Percentiles rank a stretch among this genome's conserved stretches.
These are phyloP conservation scores for Florisuga fusca DNA, from an alignment of 2,797 vertebrate species.

Conservation along the genomic window DNA sequence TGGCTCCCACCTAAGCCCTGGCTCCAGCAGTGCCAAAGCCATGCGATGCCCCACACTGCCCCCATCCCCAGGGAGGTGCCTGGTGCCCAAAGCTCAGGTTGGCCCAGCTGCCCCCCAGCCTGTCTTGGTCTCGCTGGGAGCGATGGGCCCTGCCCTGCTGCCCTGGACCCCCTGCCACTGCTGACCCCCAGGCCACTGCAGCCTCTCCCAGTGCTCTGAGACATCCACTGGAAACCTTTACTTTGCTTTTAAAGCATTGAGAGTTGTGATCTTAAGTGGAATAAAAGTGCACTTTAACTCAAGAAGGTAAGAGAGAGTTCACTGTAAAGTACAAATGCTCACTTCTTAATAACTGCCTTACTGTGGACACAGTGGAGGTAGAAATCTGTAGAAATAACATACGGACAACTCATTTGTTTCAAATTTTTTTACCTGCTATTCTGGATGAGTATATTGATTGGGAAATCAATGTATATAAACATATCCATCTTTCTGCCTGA, in stretches of 20 bases:
- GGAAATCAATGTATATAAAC: neutral
- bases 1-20: rapidly evolving
- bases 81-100: neutral
- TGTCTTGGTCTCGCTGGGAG: neutral
- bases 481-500: neutral
- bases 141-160: too few relatives aligned
- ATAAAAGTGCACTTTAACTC: neutral
- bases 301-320: neutral
- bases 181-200: neutral
- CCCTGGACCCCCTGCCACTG: rapidly evolving
- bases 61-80: neutral
- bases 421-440: neutral
- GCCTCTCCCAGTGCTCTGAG: rapidly evolving
- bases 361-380: neutral
- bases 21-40: neutral
- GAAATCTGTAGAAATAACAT: neutral
- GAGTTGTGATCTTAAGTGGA: neutral
- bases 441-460: neutral
- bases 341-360: neutral
- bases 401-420: neutral
- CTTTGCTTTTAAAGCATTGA: neutral
- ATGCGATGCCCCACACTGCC: rapidly evolving
- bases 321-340: neutral
- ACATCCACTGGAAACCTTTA: neutral
- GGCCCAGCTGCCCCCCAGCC: rapidly evolving